phyloP scores from a whole-genome alignment of 2,888 invertebrate genomes.

The Syrphus vitripennis region DNA sequence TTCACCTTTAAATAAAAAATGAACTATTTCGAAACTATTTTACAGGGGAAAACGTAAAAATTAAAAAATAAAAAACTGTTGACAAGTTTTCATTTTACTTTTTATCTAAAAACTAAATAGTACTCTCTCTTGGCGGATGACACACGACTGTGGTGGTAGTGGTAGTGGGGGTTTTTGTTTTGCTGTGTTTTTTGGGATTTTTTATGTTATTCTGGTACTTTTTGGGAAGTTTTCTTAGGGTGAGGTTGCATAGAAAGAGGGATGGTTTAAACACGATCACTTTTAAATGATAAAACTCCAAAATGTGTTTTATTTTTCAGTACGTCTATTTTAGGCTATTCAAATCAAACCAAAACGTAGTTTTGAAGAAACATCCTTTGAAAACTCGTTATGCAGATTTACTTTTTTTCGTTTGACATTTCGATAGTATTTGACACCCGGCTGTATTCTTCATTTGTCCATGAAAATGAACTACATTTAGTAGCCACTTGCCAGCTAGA shows the following conservation, averaged over 20 bases:
- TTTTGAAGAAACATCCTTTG: too few species aligned
- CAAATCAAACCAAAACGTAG: too few species aligned
- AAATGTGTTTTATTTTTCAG: too few species aligned
- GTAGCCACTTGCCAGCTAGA: too few species aligned
- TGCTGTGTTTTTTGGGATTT: neutral
- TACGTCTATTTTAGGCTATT: too few species aligned
- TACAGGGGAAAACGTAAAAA: conserved; percentile 51
- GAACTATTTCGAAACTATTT: conserved; percentile 60
- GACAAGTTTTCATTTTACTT: conserved; percentile 60
- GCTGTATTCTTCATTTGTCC: too few species aligned
- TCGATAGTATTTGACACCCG: too few species aligned
- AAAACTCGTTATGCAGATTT: too few species aligned
- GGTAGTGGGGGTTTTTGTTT: neutral
- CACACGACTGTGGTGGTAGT: conserved; percentile 51
- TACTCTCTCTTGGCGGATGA: conserved; percentile 61
- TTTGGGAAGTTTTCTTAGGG: neutral
- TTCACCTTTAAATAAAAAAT: conserved; percentile 68
- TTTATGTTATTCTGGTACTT: conserved; percentile 6
- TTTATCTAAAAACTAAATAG: conserved; percentile 56
- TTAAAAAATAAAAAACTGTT: conserved; percentile 69
- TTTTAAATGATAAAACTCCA: too few species aligned
- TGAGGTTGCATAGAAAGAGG: neutral
- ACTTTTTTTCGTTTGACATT: too few species aligned
- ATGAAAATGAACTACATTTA: too few species aligned
- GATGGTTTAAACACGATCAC: too few species aligned